phyloP scores from a whole-genome alignment of 2,797 vertebrate genomes.

The Fringilla coelebs region DNA sequence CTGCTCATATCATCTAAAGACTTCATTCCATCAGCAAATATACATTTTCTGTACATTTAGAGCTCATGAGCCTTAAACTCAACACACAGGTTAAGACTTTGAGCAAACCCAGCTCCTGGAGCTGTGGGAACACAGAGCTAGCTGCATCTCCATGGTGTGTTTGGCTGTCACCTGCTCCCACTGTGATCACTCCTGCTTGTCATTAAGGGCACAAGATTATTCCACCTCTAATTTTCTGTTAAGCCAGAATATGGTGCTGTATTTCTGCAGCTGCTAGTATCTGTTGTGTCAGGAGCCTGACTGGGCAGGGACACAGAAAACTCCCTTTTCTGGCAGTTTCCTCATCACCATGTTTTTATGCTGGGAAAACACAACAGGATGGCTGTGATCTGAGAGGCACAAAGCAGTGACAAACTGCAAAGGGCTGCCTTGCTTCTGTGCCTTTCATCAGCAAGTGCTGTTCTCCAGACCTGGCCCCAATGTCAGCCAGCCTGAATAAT shows the following conservation, averaged over 20 bases:
- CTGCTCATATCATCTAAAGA: not conserved
- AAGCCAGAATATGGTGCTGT: not conserved
- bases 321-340: not conserved
- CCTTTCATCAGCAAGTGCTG: not conserved
- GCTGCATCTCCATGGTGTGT: accelerated
- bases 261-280: not conserved
- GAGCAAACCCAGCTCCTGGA: not conserved
- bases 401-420: not conserved
- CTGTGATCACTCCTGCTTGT: not conserved
- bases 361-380: not conserved
- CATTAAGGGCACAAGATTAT: not conserved
- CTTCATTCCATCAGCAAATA: not conserved
- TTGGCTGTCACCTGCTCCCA: not conserved
- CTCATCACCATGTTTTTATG: not conserved
- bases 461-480: accelerated
- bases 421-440: not conserved
- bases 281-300: not conserved
- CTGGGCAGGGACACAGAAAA: not conserved
- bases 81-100: not conserved
- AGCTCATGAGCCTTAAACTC: not conserved
- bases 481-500: not conserved
- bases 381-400: not conserved
- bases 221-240: not conserved
- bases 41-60: not conserved
- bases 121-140: not conserved